Base-by-base conservation (phyloP, 2,888 invertebrate species). In the Diarsia mendica region DNA sequence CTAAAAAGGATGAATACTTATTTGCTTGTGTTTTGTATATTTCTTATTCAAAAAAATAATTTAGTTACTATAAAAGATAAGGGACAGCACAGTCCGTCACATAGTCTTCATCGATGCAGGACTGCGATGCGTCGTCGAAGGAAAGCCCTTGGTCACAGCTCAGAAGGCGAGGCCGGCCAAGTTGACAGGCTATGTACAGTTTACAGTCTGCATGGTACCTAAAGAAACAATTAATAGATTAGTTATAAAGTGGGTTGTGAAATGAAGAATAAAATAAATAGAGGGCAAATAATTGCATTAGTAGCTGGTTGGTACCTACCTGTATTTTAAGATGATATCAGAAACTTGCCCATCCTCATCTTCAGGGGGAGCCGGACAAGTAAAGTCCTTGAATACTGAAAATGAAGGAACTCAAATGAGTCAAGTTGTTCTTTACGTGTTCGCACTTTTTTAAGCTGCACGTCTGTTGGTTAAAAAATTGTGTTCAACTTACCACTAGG, bases 131-230 rank as follows among this genome's bases (percentile, higher is more conserved):
- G 23, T 90, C 89, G 67, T 94, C 92, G 68, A 93, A 95, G 49
- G 88, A 88, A n/a, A 92, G 83, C 15, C 94, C 95, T 11, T 58
- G 68, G 18, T 93, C 93, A 75, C 95, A 95, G 69, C 90, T 91
- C 58, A 95, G 87, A 18, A 95, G 88, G 51, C 94, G 91, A 11
- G 94, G 94, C 8, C 85, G 85, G 28, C 93, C 93, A n/a, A 80
- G 82, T 70, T 93, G 92, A 76, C 95, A 95, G 9, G 92, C 94
- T 23, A 94, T 77, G 75, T 91, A 95, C 23, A 88, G 82, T 33
- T 87, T 89, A 82, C 95, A 95, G 77, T 94, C 92, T 11, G 83
- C 75, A 3, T 86, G 84, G 73, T 91, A 92, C 66, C 95, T 95
- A 85, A 5, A 63, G 83, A 88, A 75, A 80, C 53, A 73, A 69